phyloP scores from a whole-genome alignment of 2,888 invertebrate species.

The Cephus runcator region DNA sequence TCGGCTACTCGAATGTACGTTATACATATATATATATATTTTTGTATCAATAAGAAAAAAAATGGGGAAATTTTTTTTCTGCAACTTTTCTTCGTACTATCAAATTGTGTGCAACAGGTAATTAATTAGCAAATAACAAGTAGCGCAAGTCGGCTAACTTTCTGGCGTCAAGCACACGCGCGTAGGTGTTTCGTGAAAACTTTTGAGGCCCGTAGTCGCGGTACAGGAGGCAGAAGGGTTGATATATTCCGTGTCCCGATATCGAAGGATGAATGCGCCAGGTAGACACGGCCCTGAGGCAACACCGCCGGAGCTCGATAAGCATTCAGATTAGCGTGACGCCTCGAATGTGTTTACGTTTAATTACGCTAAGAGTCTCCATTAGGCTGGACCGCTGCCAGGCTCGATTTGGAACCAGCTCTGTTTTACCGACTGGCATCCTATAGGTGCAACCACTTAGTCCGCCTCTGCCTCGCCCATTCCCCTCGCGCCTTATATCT shows the following conservation, averaged over 20 bases:
- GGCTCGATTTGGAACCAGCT: conserved; percentile 49
- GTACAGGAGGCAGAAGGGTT: background rate
- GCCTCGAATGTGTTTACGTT: conserved; percentile 65
- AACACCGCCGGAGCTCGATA: conserved; percentile 61
- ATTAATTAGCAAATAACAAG: background rate
- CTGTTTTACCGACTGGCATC: conserved; percentile 44
- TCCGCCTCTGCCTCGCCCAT: conserved; percentile 32
- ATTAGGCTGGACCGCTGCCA: conserved; percentile 65
- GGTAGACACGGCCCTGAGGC: conserved; percentile 54
- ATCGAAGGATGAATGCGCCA: conserved; percentile 46
- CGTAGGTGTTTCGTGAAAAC: too few relatives aligned
- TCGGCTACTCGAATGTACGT: background rate
- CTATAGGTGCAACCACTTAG: conserved; percentile 59
- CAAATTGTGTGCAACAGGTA: background rate
- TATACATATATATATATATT: background rate
- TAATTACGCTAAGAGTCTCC: conserved; percentile 66
- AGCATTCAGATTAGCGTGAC: conserved; percentile 64
- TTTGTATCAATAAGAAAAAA: conserved; percentile 34
- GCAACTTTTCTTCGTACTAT: background rate
- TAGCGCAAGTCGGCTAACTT: accelerated
- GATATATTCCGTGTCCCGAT: background rate
- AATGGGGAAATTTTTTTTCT: background rate
- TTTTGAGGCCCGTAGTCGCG: background rate
- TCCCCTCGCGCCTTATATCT: conserved; percentile 29
- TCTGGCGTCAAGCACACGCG: background rate